Evolutionary conservation across 2,113 vertebrate genomes (phyloP).

Genomic region (Mesoclemmys tuberculata): DNA sequence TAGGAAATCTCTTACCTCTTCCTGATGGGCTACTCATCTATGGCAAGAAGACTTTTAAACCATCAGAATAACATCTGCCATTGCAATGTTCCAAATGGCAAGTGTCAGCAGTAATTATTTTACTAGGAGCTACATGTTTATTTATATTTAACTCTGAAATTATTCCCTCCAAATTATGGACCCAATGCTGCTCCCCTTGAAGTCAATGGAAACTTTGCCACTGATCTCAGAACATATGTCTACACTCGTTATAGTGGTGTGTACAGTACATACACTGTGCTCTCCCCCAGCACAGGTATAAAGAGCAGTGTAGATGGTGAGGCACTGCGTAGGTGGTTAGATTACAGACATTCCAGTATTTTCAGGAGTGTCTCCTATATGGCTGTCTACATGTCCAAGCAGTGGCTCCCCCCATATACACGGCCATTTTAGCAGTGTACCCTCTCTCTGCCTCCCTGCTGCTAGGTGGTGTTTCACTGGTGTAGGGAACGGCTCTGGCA

Average conservation of each 20-base stretch:
- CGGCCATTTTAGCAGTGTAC: no score
- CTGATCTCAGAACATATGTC: neutral
- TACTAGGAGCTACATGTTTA: neutral
- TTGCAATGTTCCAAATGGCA: neutral
- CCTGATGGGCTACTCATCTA: neutral
- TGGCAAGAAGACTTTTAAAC: neutral
- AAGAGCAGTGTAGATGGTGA: neutral
- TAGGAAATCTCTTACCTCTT: neutral
- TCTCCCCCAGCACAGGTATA: neutral
- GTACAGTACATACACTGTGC: no score
- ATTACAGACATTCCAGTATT: neutral
- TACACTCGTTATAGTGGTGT: neutral
- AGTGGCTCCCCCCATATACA: no score
- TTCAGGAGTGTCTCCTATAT: neutral
- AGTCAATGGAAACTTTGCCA: neutral
- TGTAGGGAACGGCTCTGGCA: no score
- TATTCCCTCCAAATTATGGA: neutral
- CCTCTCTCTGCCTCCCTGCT: neutral
- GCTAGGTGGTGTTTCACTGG: no score
- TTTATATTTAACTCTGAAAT: neutral
- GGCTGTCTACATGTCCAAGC: neutral
- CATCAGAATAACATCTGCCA: neutral
- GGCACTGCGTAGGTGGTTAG: neutral
- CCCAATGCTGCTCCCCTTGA: neutral
- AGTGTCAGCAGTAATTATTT: constrained; percentile 7